These are phyloP conservation scores for Clarias fuscus DNA, from an alignment of 2,797 vertebrate genomes.

Conservation along the genomic window DNA sequence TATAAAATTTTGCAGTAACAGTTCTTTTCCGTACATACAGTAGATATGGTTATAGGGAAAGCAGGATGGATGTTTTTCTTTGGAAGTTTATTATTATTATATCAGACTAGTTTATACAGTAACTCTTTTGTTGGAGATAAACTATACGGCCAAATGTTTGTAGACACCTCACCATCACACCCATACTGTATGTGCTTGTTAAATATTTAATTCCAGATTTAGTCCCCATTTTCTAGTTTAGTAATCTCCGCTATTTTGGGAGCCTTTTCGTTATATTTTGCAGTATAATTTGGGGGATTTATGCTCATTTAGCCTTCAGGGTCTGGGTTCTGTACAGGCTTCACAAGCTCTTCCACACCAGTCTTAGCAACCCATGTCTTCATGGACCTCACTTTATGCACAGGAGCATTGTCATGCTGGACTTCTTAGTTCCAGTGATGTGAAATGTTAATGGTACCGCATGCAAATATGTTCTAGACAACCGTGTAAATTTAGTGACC, in stretches of 20 bases:
- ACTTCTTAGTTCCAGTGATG: not conserved
- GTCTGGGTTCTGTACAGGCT: not conserved
- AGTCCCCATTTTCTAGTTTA: not conserved
- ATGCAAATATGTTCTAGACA: not conserved
- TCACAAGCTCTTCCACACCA: not conserved
- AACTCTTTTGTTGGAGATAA: not conserved
- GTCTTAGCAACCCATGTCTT: not conserved
- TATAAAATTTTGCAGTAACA: not conserved
- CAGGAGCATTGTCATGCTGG: not conserved
- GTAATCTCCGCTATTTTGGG: not conserved
- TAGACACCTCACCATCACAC: not conserved
- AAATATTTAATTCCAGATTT: not conserved
- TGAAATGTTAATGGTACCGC: not conserved
- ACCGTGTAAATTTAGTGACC: not conserved
- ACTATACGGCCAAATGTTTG: not conserved
- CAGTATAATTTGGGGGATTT: not conserved
- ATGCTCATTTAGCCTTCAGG: not conserved
- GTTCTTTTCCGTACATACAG: not conserved
- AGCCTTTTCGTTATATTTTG: not conserved
- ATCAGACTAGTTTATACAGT: not conserved
- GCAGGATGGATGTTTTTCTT: not conserved
- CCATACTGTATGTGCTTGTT: not conserved
- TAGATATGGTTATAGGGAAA: not conserved
- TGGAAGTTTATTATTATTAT: not conserved
- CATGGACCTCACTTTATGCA: not conserved